These are phyloP conservation scores for Creontiades dilutus DNA, from an alignment of 2,888 invertebrate species.

Conservation along the genomic window DNA sequence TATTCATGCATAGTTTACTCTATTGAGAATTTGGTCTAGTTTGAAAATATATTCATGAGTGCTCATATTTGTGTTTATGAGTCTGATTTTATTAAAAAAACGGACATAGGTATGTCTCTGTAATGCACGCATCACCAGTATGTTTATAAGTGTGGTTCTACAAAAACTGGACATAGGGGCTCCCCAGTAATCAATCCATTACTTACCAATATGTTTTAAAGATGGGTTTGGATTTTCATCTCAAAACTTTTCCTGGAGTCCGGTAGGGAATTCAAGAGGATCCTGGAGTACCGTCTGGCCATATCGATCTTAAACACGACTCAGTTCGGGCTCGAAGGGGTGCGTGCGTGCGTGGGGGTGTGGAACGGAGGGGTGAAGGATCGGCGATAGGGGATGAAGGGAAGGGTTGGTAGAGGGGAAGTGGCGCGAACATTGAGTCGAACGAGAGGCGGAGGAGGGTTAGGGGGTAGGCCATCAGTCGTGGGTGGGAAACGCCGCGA, in stretches of 20 bases:
- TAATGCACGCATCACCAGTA: no score
- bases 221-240: neutral
- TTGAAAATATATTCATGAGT: no score
- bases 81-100: no score
- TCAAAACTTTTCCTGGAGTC: neutral
- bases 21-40: no score
- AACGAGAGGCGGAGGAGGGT: no score
- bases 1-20: no score
- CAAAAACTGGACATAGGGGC: neutral
- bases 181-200: neutral
- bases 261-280: slow-evolving; percentile 28
- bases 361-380: neutral
- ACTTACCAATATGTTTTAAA: slow-evolving; percentile 4
- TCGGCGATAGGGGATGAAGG: neutral
- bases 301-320: slow-evolving; percentile 54
- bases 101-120: no score
- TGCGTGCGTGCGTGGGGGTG: slow-evolving; percentile 32
- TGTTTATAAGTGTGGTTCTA: neutral
- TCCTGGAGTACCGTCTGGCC: slow-evolving; percentile 54
- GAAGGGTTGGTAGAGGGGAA: neutral
- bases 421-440: neutral
- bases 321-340: neutral
- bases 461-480: slow-evolving; percentile 26
- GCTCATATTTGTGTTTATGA: no score
- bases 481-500: slow-evolving; percentile 47